Base-by-base conservation (phyloP, 1,140 invertebrate genomes). In the Zaprionus ornatus region DNA sequence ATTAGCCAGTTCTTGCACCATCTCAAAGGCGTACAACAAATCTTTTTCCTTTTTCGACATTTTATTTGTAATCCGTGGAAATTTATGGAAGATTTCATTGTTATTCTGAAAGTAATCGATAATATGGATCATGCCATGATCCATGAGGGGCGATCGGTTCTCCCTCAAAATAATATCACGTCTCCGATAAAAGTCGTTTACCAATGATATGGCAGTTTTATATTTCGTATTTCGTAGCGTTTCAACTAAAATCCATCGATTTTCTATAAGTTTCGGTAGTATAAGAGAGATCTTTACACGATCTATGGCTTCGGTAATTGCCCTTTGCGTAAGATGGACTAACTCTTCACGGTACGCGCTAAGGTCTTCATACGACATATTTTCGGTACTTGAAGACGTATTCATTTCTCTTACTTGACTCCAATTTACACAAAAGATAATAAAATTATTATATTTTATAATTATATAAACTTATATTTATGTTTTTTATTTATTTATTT, bases 101-200 rank as follows among this genome's bases (percentile, higher is more conserved):
- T 90, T 52, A 0, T 21, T 37, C 48, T 85, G 85, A 19, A 90
- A 90, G 45, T 63, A 90, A 25, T 90, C 85, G n/a, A 90, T 85
- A 21, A 90, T 90, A 12, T 59, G 32, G 10, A 88, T 75, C 29
- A 83, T 78, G 3, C 84, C 77, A 17, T 79, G 80, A 37, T 88
- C 84, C 40, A 67, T 59, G 5, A 88, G 50, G 0, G 84, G 84
- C 3, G 63, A 55, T 10, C 84, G 64, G 4, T 61, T 27, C 4
- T 81, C 68, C 32, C 23, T 65, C 10, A 83, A 2, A 7, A 88
- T 84, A 27, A 65, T 73, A 9, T 66, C 52, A 5, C 77, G 59
- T 10, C 84, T 74, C 1, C 77, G 74, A 3, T 59, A 7, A n/a
- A 83, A 88, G 17, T 77, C 67, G 4, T 73, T 19, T 0, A 88